phyloP scores from a whole-genome alignment of 2,888 invertebrate genomes.

The Oxyscelio sp. region DNA sequence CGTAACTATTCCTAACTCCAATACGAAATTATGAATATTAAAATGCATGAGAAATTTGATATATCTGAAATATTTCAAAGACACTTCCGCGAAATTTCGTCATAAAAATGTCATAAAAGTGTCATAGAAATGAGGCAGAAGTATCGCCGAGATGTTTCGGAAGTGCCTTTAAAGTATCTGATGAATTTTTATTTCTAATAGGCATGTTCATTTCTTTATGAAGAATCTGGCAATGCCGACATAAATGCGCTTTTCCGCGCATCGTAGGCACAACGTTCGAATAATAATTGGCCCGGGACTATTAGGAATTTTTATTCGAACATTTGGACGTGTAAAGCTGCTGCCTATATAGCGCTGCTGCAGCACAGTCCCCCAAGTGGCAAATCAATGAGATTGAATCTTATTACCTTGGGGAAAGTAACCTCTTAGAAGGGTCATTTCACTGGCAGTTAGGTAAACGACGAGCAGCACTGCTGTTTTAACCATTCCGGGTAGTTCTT shows the following conservation, averaged over 20 bases:
- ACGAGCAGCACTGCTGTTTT: conserved; percentile 19
- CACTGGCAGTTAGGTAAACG: conserved; percentile 41
- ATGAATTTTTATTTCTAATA: conserved; percentile 66
- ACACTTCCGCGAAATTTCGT: conserved; percentile 33
- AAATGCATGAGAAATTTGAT: conserved; percentile 29
- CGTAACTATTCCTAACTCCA: conserved; percentile 13
- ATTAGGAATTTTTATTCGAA: conserved; percentile 30
- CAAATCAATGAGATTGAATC: conserved; percentile 64
- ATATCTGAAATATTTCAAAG: conserved; percentile 33
- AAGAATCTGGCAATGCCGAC: conserved; percentile 37
- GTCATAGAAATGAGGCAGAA: conserved; percentile 50
- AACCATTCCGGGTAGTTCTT: conserved; percentile 22
- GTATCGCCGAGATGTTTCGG: conserved; percentile 31
- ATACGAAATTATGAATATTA: conserved; percentile 46
- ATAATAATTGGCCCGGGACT: conserved; percentile 38
- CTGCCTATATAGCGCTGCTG: conserved; percentile 16
- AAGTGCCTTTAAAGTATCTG: conserved; percentile 52
- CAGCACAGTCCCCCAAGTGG: conserved; percentile 21
- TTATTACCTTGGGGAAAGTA: conserved; percentile 41
- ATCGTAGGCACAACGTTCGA: conserved; percentile 15
- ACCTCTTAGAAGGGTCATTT: conserved; percentile 48
- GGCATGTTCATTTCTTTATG: conserved; percentile 43
- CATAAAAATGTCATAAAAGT: conserved; percentile 35
- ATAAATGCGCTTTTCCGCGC: conserved; percentile 16
- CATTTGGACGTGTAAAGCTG: conserved; percentile 44